Conservation (phyloP, 2,113 vertebrate genomes). For the Oreotrochilus melanogaster region DNA sequence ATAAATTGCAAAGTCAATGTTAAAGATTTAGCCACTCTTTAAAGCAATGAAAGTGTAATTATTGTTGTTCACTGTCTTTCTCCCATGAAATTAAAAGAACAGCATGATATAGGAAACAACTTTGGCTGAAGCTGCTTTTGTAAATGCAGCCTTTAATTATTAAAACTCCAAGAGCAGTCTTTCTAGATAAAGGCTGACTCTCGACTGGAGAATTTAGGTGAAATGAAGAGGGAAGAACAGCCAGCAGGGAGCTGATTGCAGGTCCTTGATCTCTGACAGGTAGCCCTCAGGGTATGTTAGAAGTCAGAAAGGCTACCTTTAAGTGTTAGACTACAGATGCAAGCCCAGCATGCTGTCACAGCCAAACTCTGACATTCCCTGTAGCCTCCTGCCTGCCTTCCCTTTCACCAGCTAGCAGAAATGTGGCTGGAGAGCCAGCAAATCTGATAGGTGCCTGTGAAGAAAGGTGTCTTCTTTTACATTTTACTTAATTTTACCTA, state of each 20-base stretch:
- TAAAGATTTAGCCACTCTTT: not conserved
- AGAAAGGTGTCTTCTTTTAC: not conserved
- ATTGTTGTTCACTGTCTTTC: not conserved
- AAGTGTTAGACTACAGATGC: not conserved
- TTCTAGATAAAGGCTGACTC: not conserved
- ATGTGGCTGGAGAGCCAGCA: not conserved
- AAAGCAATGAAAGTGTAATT: not conserved
- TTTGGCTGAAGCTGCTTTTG: not conserved
- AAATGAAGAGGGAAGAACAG: not conserved
- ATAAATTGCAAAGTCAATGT: not conserved
- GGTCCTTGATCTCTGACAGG: not conserved
- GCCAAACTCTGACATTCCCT: not conserved
- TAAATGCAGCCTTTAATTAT: conserved; percentile 23
- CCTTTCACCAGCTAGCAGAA: not conserved
- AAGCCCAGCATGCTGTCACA: not conserved
- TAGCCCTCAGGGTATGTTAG: not conserved
- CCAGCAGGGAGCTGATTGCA: conserved; percentile 7
- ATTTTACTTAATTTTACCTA: not conserved
- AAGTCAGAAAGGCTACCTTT: not conserved
- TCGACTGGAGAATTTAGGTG: not conserved
- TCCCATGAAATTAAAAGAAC: not conserved
- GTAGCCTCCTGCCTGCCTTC: not conserved
- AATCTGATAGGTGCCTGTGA: not conserved
- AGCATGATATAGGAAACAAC: not conserved
- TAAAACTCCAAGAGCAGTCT: not conserved